Evolutionary conservation across 2,888 invertebrate genomes (phyloP), one percentile per base, ranked within the genome.

Genomic region (Linnaemya vulpina): DNA sequence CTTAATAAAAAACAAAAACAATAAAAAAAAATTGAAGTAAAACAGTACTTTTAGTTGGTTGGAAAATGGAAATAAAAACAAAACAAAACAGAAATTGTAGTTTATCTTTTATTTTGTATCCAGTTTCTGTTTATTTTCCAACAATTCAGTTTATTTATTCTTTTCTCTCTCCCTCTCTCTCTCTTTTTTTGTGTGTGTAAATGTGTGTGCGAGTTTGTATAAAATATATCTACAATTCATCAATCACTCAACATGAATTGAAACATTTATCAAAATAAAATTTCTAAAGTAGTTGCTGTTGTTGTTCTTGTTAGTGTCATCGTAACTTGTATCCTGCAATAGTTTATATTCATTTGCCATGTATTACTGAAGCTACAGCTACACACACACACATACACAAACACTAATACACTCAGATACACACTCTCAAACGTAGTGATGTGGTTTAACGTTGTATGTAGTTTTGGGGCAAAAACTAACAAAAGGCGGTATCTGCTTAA

Each of bases 251-350:
- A 77, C 82, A 83, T 77, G 71, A 83, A 83, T 83, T 77, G 71
- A 71, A 77, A 83, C 82, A 83, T 83, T 83, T 83, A 83, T 83
- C 76, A 83, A 83, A 77, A 81, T 81, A 81, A 83, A 80, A 74
- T 51, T 60, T 43, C 58, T 35, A 67, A 67, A 80, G 74, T 67
- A 67, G 58, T 79, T 79, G 43, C 13, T 71, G 1, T 46, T 38
- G 63, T 22, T 79, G n/a, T 65, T 3, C 2, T 58, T 49, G 58
- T 35, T 46, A n/a, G 43, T 77, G 49, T 30, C 49, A n/a, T 68
- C 4, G 68, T 49, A 49, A 38, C 60, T 62, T 35, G 20, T 49
- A 40, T 68, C 30, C 46, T 60, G 38, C 11, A n/a, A n/a, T 70
- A 53, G 11, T n/a, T n/a, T n/a, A 43, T 78, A 63, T 78, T 63